Evolutionary conservation across 2,797 vertebrate species (phyloP).

Genomic region (Cynodonichthys magdalenae): DNA sequence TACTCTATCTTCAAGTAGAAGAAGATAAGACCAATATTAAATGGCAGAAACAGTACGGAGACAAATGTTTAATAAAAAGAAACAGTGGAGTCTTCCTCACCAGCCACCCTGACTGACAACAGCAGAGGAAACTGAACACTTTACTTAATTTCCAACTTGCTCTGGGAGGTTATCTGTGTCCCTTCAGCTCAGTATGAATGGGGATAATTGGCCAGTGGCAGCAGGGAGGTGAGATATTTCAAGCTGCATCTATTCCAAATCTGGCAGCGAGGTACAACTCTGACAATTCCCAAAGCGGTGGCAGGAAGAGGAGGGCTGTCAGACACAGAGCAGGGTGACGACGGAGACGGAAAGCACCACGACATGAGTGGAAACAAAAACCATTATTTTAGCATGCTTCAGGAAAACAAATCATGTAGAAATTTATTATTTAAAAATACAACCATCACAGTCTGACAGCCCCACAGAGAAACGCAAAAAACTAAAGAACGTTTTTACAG

Average conservation of each 20-base stretch:
- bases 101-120: background rate
- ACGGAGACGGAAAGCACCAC: constrained; percentile 37
- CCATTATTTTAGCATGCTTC: constrained; percentile 43
- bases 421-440: too few relatives aligned
- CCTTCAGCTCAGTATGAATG: constrained; percentile 41
- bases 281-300: constrained; percentile 50
- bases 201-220: constrained; percentile 64
- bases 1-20: too few relatives aligned
- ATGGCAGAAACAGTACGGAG: constrained; percentile 10
- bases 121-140: background rate
- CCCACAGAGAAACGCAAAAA: too few relatives aligned
- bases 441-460: too few relatives aligned
- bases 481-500: too few relatives aligned
- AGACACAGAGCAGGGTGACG: constrained; percentile 35
- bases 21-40: constrained; percentile 1
- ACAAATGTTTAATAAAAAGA: constrained; percentile 9
- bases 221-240: constrained; percentile 63
- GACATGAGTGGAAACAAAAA: constrained; percentile 24
- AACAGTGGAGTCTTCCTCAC: constrained; percentile 4
- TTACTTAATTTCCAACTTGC: constrained; percentile 17
- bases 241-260: constrained; percentile 53
- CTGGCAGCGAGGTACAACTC: constrained; percentile 49
- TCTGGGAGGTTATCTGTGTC: constrained; percentile 51
- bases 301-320: constrained; percentile 36
- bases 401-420: constrained; percentile 3